Conservation (phyloP, 2,113 vertebrate genomes). For the human region DNA sequence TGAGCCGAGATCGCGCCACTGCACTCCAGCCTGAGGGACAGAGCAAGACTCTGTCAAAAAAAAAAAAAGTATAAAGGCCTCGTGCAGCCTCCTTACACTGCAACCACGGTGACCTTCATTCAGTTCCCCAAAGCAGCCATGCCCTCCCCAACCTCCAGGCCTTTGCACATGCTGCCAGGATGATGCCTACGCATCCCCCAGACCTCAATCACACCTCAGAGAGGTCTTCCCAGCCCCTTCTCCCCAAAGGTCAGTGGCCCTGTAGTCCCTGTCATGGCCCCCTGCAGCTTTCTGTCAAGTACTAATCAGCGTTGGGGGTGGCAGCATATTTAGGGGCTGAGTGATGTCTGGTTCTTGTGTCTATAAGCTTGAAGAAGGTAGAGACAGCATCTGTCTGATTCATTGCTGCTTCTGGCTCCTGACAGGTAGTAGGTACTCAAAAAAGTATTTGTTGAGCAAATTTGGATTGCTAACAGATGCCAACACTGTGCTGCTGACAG, state of each 20-base stretch:
- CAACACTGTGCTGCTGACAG: rapidly evolving
- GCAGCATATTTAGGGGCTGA: not conserved
- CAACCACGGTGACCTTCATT: not conserved
- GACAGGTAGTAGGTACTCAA: not conserved
- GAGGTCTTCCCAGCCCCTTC: not conserved
- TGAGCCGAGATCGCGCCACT: too few relatives aligned
- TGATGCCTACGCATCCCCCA: not conserved
- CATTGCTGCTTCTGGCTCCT: not conserved
- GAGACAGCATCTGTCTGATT: not conserved
- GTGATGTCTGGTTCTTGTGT: not conserved
- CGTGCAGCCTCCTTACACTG: rapidly evolving
- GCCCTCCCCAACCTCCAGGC: not conserved
- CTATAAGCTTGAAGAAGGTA: not conserved
- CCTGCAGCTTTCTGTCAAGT: not conserved
- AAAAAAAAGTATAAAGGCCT: not conserved
- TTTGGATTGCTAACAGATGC: not conserved
- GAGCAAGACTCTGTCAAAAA: too few relatives aligned
- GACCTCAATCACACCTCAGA: not conserved
- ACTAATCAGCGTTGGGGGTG: not conserved
- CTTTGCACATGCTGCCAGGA: not conserved
- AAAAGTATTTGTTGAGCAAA: not conserved
- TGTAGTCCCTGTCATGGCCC: rapidly evolving
- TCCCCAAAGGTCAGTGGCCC: not conserved
- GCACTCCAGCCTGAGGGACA: too few relatives aligned
- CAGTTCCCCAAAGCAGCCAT: rapidly evolving